phyloP scores from a whole-genome alignment of 1,140 invertebrate genomes.

The Trypoxylus dichotomus region DNA sequence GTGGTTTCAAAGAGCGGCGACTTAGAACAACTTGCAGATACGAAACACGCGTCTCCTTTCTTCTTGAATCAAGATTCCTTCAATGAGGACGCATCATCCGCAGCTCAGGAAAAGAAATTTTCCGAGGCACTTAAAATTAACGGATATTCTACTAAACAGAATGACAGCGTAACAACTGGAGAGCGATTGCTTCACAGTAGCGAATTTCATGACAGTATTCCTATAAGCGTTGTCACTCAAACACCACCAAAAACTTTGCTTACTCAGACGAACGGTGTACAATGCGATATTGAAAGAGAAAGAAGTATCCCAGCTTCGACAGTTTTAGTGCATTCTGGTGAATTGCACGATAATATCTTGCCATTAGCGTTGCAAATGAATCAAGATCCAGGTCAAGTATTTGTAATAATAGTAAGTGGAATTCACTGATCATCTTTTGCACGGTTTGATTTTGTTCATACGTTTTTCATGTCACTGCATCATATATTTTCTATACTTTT shows the following conservation, averaged over 20 bases:
- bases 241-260: neutral
- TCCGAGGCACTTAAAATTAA: neutral
- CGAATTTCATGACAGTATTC: conserved; percentile 38
- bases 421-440: conserved; percentile 33
- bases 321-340: conserved; percentile 38
- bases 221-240: conserved; percentile 12
- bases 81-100: neutral
- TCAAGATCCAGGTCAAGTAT: conserved; percentile 52
- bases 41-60: neutral
- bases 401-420: conserved; percentile 54
- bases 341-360: conserved; percentile 41
- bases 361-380: conserved; percentile 39
- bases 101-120: conserved; percentile 15
- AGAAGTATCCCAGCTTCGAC: neutral
- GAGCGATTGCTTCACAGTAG: conserved; percentile 33
- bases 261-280: neutral
- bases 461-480: neutral
- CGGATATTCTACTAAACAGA: neutral
- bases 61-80: conserved; percentile 12
- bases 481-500: neutral
- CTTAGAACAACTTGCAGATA: neutral
- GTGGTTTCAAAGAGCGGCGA: neutral
- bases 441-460: conserved; percentile 1
- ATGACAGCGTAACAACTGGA: neutral
- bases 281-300: neutral